phyloP scores from a whole-genome alignment of 2,888 invertebrate genomes.

The Eueremaeus valkanovi region DNA sequence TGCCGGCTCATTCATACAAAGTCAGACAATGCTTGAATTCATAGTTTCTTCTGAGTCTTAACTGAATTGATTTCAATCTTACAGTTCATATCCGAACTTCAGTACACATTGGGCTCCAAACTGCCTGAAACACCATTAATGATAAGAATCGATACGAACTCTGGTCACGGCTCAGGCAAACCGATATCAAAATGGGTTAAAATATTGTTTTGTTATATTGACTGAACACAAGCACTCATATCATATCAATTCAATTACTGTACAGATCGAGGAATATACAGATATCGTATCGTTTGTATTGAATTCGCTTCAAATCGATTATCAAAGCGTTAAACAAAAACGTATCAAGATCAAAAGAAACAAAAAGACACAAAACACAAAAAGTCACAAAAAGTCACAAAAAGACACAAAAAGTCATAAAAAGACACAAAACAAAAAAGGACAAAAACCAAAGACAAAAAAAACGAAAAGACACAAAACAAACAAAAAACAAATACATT shows the following conservation, averaged over 20 bases:
- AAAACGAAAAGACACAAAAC: too few relatives aligned
- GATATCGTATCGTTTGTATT: slow-evolving; percentile 38
- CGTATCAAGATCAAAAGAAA: too few relatives aligned
- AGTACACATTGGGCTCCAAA: slow-evolving; percentile 50
- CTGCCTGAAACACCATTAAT: slow-evolving; percentile 55
- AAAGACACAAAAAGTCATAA: too few relatives aligned
- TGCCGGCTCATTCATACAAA: slow-evolving; percentile 57
- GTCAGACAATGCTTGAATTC: too few relatives aligned
- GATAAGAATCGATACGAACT: slow-evolving; percentile 56
- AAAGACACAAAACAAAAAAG: too few relatives aligned
- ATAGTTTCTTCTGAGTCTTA: too few relatives aligned
- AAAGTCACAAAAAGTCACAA: neutral
- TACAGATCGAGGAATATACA: slow-evolving; percentile 40
- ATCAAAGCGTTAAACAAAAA: too few relatives aligned
- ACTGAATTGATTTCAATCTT: too few relatives aligned
- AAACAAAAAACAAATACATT: too few relatives aligned
- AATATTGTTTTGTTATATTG: neutral
- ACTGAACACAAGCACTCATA: too few relatives aligned
- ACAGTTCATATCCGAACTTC: slow-evolving; percentile 56
- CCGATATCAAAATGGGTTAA: slow-evolving; percentile 53
- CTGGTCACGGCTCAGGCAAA: slow-evolving; percentile 58
- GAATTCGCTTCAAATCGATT: slow-evolving; percentile 44
- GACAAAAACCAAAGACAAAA: too few relatives aligned
- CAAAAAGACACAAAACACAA: neutral
- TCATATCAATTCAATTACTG: neutral